Base-by-base conservation (phyloP, 35 echinoderm and acorn worm genomes). In the Hemicentrotus pulcherrimus region DNA sequence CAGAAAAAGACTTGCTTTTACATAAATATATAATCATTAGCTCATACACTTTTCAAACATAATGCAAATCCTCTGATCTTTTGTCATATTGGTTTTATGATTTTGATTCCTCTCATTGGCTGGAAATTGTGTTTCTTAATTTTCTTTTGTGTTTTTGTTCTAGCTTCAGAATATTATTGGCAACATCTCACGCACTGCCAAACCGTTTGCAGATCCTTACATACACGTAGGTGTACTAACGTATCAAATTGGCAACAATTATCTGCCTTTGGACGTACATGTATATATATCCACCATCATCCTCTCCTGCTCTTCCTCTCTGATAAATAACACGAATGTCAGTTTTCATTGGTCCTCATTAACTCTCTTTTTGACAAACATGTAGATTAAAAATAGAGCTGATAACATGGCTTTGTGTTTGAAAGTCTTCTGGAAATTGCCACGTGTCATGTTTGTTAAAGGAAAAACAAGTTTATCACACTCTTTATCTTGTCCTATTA, bases 81-180 rank as follows among this genome's bases (percentile, higher is more conserved):
- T 28, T 78, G 5, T 78, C 24, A 28, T 22, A 22, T 78, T 28
- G 19, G 65, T 78, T 78, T 28, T 78, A 78, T 78, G 65, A 78
- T 78, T 78, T 78, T 78, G 6, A n/a, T 78, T 78, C 65, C 24
- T 22, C 19, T 78, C 28, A 22, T 78, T 78, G n/a, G 65, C 65
- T 78, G 65, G 65, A 78, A 78, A 78, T 78, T 78, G 28, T 78
- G 65, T 78, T 28, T 78, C 19, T 78, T 78, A 30, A 78, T 78
- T 78, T 78, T 78, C 65, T 78, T 78, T 78, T 78, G 65, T 78
- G 65, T 78, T 78, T 78, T 78, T 15, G n/a, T 78, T 78, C 65
- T 78, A 78, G 65, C 65, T 78, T 78, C 65, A 78, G 65, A 78
- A 78, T 18, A 78, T 78, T 78, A 78, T 78, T 78, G 65, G 65